These are phyloP conservation scores for Pollenia labialis DNA, from an alignment of 2,888 invertebrate genomes.

Conservation along the genomic window DNA sequence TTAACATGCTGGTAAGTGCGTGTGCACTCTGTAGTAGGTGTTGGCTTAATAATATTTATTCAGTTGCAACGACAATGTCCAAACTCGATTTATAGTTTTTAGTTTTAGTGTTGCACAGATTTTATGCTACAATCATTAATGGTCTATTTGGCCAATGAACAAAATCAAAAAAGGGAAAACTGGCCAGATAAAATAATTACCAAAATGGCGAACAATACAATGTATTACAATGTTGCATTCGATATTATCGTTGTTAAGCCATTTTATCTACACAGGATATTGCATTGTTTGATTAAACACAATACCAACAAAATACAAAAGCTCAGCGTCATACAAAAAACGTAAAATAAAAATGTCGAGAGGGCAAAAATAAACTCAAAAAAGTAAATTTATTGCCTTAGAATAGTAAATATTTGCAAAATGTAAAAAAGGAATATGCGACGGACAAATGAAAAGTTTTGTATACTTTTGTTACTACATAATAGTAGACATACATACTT, in stretches of 20 bases:
- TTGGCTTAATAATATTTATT: constrained; percentile 30
- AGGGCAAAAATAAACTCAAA: constrained; percentile 9
- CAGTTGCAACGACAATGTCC: neutral
- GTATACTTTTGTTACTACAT: neutral
- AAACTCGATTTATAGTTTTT: constrained; percentile 46
- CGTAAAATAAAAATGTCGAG: constrained; percentile 15
- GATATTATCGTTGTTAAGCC: constrained; percentile 38
- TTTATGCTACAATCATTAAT: constrained; percentile 67
- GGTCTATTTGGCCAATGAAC: constrained; percentile 46
- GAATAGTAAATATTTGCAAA: constrained; percentile 47
- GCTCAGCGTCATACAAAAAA: constrained; percentile 10
- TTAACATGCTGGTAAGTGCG: neutral
- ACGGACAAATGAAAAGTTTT: constrained; percentile 3
- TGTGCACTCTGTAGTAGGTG: neutral
- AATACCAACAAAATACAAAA: constrained; percentile 37
- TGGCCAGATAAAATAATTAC: constrained; percentile 42
- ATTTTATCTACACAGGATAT: constrained; percentile 65
- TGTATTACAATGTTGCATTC: constrained; percentile 42
- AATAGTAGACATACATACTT: too few relatives aligned
- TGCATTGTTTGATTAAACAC: constrained; percentile 65
- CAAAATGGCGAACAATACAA: constrained; percentile 46
- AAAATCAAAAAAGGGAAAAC: constrained; percentile 20
- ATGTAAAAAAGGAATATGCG: constrained; percentile 22
- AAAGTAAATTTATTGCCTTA: constrained; percentile 53
- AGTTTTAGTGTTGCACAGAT: constrained; percentile 57